Evolutionary conservation across 2,888 invertebrate genomes (phyloP), one percentile per base, ranked within the genome.

Genomic region (Trachelus troglodyta): DNA sequence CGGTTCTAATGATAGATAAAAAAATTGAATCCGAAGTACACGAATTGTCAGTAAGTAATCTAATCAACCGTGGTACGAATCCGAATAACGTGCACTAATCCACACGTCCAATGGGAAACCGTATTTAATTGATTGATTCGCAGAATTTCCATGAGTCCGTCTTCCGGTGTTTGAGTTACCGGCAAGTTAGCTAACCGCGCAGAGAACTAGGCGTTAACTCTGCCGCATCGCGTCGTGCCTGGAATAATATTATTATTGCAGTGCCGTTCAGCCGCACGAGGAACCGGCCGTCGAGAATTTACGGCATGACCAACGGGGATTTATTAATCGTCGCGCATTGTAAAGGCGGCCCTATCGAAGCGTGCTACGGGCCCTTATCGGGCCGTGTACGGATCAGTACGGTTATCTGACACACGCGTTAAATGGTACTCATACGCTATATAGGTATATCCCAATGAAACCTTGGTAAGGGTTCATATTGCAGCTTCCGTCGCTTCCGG

Each of bases 271-370:
- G 56, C 31, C 3, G 71, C 31, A 12, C 69, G 12, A 31, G 71
- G 71, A 56, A 23, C 56, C 23, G 23, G 56, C 56, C 9, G 23
- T 9, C 23, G 23, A 56, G 56, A 71, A 71, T 71, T 71, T 71
- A 71, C 71, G 71, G 71, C 71, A 34, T 78, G 76, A 75, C 78
- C 69, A 35, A 37, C 69, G 56, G 56, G 79, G 81, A 83, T 85
- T 83, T 86, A 85, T 85, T 85, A 56, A 56, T 56, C 56, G 56
- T 56, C 56, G 56, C 23, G 56, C 56, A 56, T 23, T 23, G 56
- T 56, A 56, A 56, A 56, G 56, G 56, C 56, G 23, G 56, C 56
- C 56, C 56, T 23, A 56, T 56, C 56, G 56, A 56, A 56, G 23
- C 56, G 23, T 23, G 23, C 56, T 56, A 56, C 23, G 56, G 56